Conservation (phyloP, 2,888 invertebrate species). For the Octonoba sinensis region DNA sequence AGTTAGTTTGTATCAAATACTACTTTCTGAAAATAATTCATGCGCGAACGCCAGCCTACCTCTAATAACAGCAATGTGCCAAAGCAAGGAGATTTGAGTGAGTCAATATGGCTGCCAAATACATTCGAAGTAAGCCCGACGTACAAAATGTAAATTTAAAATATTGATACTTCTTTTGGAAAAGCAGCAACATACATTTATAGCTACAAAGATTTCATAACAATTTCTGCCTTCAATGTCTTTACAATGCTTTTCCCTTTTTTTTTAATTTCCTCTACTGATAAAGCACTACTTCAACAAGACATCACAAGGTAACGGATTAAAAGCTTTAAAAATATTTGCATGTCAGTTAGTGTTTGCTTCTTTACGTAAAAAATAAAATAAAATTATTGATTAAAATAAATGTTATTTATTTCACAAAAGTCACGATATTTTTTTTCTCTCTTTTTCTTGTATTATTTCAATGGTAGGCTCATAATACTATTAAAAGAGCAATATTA, state of each 20-base stretch:
- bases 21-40: no score
- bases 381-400: neutral
- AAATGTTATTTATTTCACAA: no score
- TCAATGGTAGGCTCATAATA: no score
- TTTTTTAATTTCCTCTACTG: constrained; percentile 30
- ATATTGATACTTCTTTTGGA: neutral
- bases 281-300: constrained; percentile 35
- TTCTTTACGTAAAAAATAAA: neutral
- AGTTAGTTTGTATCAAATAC: no score
- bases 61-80: no score
- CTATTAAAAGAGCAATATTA: no score
- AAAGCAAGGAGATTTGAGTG: constrained; percentile 8
- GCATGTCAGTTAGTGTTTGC: constrained; percentile 30
- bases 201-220: neutral
- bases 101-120: constrained; percentile 58
- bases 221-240: neutral
- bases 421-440: no score
- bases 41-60: no score
- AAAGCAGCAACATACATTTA: neutral
- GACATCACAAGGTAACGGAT: constrained; percentile 61
- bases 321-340: constrained; percentile 62
- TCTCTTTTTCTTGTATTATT: no score
- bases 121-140: constrained; percentile 42
- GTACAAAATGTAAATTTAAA: constrained; percentile 22
- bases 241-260: constrained; percentile 8